Evolutionary conservation across 2,797 vertebrate genomes (phyloP), one percentile per base, ranked within the genome.

Genomic region (Denticeps clupeoides): DNA sequence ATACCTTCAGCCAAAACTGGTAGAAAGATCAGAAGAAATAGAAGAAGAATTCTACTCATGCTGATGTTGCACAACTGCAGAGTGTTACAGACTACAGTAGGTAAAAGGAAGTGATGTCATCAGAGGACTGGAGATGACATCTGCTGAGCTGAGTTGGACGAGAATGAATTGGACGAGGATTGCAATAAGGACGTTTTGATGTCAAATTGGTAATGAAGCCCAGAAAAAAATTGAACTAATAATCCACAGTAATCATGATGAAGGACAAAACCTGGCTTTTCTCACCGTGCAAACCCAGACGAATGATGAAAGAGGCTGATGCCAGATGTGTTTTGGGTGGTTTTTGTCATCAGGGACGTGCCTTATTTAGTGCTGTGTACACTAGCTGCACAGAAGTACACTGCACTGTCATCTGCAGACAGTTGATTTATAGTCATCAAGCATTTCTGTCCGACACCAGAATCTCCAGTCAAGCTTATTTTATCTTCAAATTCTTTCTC

Each of bases 311-410:
- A 55, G 61, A n/a, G n/a, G n/a, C n/a, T n/a, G n/a, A 45, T 37
- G 4, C 9, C 7, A 45, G 25, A 6, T 7, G 3, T 2, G 0
- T 10, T 22, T 23, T 6, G n/a, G 16, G 12, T 52, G 4, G 55
- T 74, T 74, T 69, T 64, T 69, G 66, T 59, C 22, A 3, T 41
- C 51, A 51, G 24, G 3, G 35, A n/a, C 35, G 49, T 47, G 25
- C 8, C 41, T 52, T 13, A 0, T 50, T 5, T 5, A 15, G 1
- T 49, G 65, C 60, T 64, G 74, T 75, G 71, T 16, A 29, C n/a
- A 1, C 44, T 43, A 38, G 63, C 69, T 12, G 68, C 76, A 65
- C 72, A 77, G 59, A 60, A 76, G 44, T 77, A 79, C 1, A 76
- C 31, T 0, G 64, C 66, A 50, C 51, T 74, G 52, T 63, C 64